These are phyloP conservation scores for Girardia tigrina DNA, from an alignment of 2,888 invertebrate genomes.

Conservation along the genomic window DNA sequence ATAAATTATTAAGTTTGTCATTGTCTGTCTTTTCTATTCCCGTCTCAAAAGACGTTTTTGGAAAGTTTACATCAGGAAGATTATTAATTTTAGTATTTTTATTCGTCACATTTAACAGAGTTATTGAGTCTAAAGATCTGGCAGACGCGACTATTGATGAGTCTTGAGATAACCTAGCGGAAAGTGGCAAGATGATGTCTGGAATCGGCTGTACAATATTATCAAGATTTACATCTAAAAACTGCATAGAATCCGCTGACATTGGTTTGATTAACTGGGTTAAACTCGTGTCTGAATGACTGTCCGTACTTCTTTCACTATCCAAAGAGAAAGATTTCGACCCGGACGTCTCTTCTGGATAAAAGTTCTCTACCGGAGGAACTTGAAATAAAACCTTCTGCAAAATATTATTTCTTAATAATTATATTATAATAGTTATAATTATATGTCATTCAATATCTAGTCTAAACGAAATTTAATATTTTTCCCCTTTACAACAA, in stretches of 20 bases:
- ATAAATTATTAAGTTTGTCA: not conserved
- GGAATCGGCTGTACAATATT: not conserved
- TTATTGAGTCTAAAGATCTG: not conserved
- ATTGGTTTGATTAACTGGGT: not conserved
- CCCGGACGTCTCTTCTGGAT: not conserved
- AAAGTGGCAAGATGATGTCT: not conserved
- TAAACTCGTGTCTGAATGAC: not conserved
- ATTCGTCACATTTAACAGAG: not conserved
- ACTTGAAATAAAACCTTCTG: not conserved
- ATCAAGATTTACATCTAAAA: not conserved
- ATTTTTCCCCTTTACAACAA: too few species aligned
- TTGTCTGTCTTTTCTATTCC: not conserved
- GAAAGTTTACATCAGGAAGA: not conserved
- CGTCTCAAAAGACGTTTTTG: not conserved
- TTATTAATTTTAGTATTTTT: not conserved
- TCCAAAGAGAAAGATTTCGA: not conserved
- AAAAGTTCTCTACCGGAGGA: not conserved
- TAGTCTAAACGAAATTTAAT: too few species aligned
- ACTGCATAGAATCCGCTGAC: not conserved
- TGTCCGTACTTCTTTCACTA: not conserved
- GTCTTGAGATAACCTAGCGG: not conserved
- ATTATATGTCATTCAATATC: too few species aligned
- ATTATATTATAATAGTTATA: too few species aligned
- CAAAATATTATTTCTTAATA: too few species aligned
- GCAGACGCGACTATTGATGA: not conserved